These are phyloP conservation scores for Cinclus cinclus DNA, from an alignment of 2,113 vertebrate genomes.

Conservation along the genomic window DNA sequence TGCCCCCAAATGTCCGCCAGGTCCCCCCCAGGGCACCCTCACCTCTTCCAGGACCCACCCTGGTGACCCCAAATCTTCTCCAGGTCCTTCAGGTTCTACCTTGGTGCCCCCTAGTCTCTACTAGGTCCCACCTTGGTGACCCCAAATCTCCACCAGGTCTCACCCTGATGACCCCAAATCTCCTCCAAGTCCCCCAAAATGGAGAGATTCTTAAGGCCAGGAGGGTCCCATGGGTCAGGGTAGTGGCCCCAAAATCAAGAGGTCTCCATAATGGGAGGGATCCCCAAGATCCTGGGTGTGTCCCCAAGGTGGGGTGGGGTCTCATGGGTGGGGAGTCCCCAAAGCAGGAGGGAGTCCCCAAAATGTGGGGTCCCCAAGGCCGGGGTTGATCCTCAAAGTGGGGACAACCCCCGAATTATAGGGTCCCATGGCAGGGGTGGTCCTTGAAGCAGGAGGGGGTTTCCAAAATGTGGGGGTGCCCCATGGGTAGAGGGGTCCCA, in stretches of 20 bases:
- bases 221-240: too few relatives aligned
- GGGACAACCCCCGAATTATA: too few relatives aligned
- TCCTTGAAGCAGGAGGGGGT: too few relatives aligned
- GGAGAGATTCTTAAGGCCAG: too few relatives aligned
- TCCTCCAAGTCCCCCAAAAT: background rate
- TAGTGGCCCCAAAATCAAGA: background rate
- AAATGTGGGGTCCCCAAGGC: background rate
- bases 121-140: background rate
- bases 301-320: background rate
- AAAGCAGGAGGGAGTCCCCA: background rate
- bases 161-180: background rate
- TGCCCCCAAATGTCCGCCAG: background rate
- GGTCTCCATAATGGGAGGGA: background rate
- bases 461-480: too few relatives aligned
- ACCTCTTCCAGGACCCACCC: background rate
- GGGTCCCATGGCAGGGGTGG: too few relatives aligned
- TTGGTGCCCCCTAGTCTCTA: background rate
- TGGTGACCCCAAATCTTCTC: background rate
- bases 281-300: too few relatives aligned
- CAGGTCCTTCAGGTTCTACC: background rate
- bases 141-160: background rate
- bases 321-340: background rate
- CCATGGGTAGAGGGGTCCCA: background rate
- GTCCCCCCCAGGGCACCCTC: background rate
- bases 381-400: too few relatives aligned